Evolutionary conservation across 2,888 invertebrate genomes (phyloP), one percentile per base, ranked within the genome.

Genomic region (Carabus problematicus): DNA sequence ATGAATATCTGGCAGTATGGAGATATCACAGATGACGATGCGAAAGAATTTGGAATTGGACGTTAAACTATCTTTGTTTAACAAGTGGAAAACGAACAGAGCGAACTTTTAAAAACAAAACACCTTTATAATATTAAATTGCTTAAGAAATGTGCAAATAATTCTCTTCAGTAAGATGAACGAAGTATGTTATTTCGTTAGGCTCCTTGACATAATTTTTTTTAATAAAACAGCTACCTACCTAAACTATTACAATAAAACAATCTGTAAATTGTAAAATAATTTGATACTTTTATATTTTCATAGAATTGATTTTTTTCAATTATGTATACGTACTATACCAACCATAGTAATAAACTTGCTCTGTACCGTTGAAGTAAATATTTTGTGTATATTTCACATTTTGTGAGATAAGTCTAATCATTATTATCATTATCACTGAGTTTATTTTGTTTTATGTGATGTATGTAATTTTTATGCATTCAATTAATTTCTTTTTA

Each of bases 1-100:
- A 86, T 90, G 76, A 94, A 93, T 82, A 91, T 99, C 77, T 99
- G 98, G 98, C 91, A 93, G 79, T 98, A 98, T 80, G 99, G 99
- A n/a, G 99, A 99, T 83, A 95, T 98, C 83, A 94, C 93, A 71
- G 95, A 94, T 73, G 96, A 95, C 77, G 96, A 97, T 81, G 94
- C 93, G 56, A 86, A 86, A 76, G 90, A 90, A 78, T 90, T 90
- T 80, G 90, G 90, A 55, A 77, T 83, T 75, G 75, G 78, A 68
- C 70, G 66, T 70, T 70, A 70, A 70, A 60, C 16, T 42, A 16
- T 16, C 16, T 18, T 40, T 60, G 47, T 60, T 67, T 60, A 60
- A 60, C 62, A 69, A 47, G 56, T 69, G 69, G 62, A 62, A 69
- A 69, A 69, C 56, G 69, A 69, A 47, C 61, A 69, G 69, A 69